A percentile compares a stretch with the other conserved stretches of the same genome.
These are phyloP conservation scores for Sisyra nigra DNA, from an alignment of 2,888 invertebrate genomes.

Conservation along the genomic window DNA sequence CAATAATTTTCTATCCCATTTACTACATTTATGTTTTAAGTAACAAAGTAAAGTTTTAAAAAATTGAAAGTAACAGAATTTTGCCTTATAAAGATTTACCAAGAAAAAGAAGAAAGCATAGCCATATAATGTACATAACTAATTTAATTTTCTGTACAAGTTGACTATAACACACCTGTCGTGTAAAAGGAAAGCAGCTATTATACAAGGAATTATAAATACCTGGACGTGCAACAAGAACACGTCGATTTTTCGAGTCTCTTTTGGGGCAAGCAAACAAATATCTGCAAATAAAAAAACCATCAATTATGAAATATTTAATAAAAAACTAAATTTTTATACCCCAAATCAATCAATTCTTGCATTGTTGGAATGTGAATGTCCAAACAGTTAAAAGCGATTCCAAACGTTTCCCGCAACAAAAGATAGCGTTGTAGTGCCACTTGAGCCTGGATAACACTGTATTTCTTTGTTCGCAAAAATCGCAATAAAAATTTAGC, in stretches of 20 bases:
- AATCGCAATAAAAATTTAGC: constrained; percentile 54
- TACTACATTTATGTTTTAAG: no score
- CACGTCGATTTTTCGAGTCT: constrained; percentile 54
- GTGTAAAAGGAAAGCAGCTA: background rate
- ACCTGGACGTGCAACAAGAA: constrained; percentile 65
- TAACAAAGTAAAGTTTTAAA: no score
- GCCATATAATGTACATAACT: no score
- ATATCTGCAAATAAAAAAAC: constrained; percentile 35
- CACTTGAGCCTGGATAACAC: constrained; percentile 61
- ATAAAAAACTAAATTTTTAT: constrained; percentile 9
- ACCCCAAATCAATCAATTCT: constrained; percentile 56
- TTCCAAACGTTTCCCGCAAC: constrained; percentile 58
- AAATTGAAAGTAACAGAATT: no score
- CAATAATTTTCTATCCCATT: no score
- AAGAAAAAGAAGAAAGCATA: no score
- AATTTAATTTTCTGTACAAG: no score
- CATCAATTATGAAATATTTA: constrained; percentile 4
- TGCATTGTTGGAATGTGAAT: constrained; percentile 50
- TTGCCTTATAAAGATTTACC: no score
- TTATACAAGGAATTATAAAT: constrained; percentile 17
- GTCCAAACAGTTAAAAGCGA: constrained; percentile 58
- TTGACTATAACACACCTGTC: no score
- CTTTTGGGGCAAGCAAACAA: constrained; percentile 63
- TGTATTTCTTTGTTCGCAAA: constrained; percentile 66
- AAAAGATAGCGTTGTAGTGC: constrained; percentile 62